These are phyloP conservation scores for Callipepla californica DNA, from an alignment of 2,113 vertebrate genomes.

Conservation along the genomic window DNA sequence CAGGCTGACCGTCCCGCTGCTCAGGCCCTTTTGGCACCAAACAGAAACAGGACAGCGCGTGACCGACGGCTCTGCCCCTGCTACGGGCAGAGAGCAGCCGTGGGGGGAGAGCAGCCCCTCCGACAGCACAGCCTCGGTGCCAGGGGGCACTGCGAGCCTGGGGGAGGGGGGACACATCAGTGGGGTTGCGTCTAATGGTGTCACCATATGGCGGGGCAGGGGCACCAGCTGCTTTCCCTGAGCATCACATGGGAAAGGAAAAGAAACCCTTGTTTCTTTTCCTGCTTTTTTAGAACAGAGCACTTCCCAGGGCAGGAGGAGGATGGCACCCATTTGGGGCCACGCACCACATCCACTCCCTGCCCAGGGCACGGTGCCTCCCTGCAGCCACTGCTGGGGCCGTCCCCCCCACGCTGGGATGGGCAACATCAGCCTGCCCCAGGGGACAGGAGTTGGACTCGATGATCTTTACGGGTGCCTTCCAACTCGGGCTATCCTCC, in stretches of 20 bases:
- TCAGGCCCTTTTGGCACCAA: slow-evolving; percentile 62
- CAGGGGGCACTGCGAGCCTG: neutral
- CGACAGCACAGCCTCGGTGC: neutral
- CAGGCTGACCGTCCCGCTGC: slow-evolving; percentile 72
- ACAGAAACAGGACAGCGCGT: slow-evolving; percentile 63
- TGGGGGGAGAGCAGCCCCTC: fast-evolving
- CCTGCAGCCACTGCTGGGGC: neutral
- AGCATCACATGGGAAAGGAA: neutral
- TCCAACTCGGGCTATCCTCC: no score
- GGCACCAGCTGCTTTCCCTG: fast-evolving
- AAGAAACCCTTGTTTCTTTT: neutral
- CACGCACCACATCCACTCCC: neutral
- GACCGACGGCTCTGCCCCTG: neutral
- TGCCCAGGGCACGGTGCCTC: neutral
- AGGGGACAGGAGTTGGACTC: neutral
- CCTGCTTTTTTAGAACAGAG: neutral
- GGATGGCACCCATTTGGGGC: neutral
- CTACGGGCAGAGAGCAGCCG: neutral
- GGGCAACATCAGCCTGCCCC: neutral
- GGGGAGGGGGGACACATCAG: fast-evolving
- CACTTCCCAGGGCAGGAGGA: neutral
- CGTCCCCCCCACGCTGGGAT: neutral
- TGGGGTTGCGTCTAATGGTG: neutral
- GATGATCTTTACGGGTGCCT: no score
- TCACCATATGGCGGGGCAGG: neutral